Evolutionary conservation across 2,113 vertebrate species (phyloP), one percentile per base, ranked within the genome.

Genomic region (Oreochromis aureus): DNA sequence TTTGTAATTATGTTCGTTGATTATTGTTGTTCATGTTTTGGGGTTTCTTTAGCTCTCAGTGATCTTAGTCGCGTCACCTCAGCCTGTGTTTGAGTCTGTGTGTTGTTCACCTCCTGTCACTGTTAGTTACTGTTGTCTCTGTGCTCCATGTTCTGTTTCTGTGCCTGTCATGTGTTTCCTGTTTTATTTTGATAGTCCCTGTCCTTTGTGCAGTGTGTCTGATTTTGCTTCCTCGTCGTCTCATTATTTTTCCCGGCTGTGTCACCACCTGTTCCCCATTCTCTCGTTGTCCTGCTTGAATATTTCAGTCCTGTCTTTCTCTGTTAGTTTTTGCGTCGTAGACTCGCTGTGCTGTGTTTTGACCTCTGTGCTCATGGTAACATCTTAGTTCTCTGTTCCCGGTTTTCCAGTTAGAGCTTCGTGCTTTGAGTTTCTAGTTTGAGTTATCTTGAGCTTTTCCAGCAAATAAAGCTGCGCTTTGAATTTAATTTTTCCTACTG

Each of bases 91-190:
- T 48, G 6, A 48, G 15, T 44, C 41, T 44, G 0, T 41, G 41
- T 44, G 15, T 19, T 19, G 48, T 53, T 53, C 48, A 19, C 16
- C 9, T 54, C 51, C 51, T 54, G 10, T 54, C 51, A n/a, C 51
- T n/a, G 18, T 53, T 53, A n/a, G 53, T 54, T 54, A 22, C 9
- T 54, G 5, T 0, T 54, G 19, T 54, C 19, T 54, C 0, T 54
- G 53, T 54, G 53, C 53, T 54, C 19, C 19, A 10, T 54, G 9
- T 5, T 54, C 53, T 54, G 53, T n/a, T 53, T 53, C 51, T 53
- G 18, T 53, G 18, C 51, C 18, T 53, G 1, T 7, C 44, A 0
- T 10, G 34, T 36, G 34, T 36, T 34, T 41, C 10, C 39, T 41
- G 10, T 41, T 41, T 41, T 41, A 41, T 41, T 41, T 41, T 41